Base-by-base conservation (phyloP, 2,113 vertebrate species). In the Setophaga kirtlandii region DNA sequence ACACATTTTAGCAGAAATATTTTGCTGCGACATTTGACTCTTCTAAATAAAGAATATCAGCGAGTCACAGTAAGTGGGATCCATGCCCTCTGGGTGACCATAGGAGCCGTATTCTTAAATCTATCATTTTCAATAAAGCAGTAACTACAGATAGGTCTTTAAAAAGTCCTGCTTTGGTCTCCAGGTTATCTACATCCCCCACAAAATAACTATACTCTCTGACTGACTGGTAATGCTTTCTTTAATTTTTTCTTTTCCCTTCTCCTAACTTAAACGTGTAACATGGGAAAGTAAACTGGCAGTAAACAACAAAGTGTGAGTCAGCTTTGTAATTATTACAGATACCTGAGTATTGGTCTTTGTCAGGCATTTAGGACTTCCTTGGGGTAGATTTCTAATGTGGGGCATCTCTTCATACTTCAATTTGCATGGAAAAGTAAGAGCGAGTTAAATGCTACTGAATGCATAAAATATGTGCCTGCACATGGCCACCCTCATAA, bases 41-140 rank as follows among this genome's bases (percentile, higher is more conserved):
- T 68, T 82, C 42, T 79, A 87, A 96, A 96, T 93, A 95, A 96
- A 94, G 83, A 88, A 71, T 92, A 83, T 28, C 84, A 71, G 93
- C 59, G 59, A 93, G 85, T 84, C 14, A 2, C 85, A 90, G 65
- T 59, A 81, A 90, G 81, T 80, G 44, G 15, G 86, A 89, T 84
- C 87, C 37, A 11, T 87, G 90, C 68, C 59, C 73, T 82, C 46
- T 84, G 73, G 85, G 92, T 94, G 83, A 78, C 73, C 37, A 49
- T 20, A 71, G 78, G 76, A 88, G 60, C 68, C 90, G 76, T 41
- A 44, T 83, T 86, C 81, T 92, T 78, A 85, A 93, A 91, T 96
- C 79, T 94, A 47, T 87, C 64, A 39, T 88, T 96, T 93, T 90
- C 91, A 93, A 90, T 92, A 90, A 83, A 92, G 76, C 73, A 85